Base-by-base conservation (phyloP, 2,113 vertebrate genomes). In the Laticauda laticaudata region DNA sequence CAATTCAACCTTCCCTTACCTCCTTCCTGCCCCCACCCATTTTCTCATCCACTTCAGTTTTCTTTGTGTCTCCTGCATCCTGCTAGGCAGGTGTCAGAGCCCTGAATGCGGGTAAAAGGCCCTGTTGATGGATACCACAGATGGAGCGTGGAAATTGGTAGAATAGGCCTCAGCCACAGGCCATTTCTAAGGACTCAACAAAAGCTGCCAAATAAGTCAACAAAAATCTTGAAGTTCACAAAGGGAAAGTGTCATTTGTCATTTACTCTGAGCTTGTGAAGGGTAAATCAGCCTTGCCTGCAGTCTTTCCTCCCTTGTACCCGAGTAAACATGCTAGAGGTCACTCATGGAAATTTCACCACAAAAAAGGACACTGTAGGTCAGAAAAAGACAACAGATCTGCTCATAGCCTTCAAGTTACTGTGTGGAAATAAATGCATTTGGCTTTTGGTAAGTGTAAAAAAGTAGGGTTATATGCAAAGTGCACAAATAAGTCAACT, bases 91-190 rank as follows among this genome's bases (percentile, higher is more conserved):
- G 98, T 99, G 99, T 99, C 98, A 99, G 98, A 98, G 97, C 98
- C 97, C 98, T 98, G 97, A 98, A 98, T 98, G 98, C 98, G 98
- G 98, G 98, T 98, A 96, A 93, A 98, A 98, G 98, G 98, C 99
- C 98, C 98, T 96, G 98, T 98, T 99, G 99, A 99, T 98, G 98
- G 98, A 99, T 99, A 98, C 98, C 98, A 99, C 99, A 99, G 99
- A 99, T 99, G 99, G 99, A 99, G 98, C 99, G 98, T 99, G 99
- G 98, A 99, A 99, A 99, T 99, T 94, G 98, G 98, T 95, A 98
- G 98, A 99, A 99, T 99, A 98, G 99, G 98, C 98, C 96, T 97
- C 98, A 97, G 98, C 98, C 98, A 98, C 98, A 98, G 98, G 98
- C 98, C 97, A 96, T 98, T 98, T 98, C 98, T 98, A 97, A 97